These are phyloP conservation scores for Mormyrus proboscirostris DNA, from an alignment of 2,797 vertebrate genomes.

Conservation along the genomic window DNA sequence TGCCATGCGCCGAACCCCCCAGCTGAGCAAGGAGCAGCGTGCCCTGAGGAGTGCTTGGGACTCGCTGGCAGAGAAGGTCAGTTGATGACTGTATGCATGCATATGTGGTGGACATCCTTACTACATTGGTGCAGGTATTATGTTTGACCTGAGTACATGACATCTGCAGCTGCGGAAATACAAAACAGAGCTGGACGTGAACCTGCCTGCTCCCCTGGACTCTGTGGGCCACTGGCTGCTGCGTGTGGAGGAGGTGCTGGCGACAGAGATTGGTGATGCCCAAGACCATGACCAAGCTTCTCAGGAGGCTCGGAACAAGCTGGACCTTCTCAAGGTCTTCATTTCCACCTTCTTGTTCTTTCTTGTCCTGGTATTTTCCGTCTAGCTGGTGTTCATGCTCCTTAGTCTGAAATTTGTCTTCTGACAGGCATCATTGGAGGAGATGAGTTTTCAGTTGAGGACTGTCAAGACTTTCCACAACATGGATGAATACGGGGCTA, in stretches of 20 bases:
- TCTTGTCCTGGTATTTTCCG: background rate
- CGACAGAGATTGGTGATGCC: slow-evolving; percentile 59
- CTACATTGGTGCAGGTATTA: background rate
- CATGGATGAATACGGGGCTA: slow-evolving; percentile 64
- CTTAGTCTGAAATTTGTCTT: background rate
- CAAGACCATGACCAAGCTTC: slow-evolving; percentile 62
- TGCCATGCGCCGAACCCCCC: slow-evolving; percentile 54
- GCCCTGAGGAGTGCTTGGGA: slow-evolving; percentile 68
- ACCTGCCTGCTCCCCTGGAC: slow-evolving; percentile 68
- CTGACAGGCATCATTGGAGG: slow-evolving; percentile 68
- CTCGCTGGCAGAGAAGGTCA: slow-evolving; percentile 65
- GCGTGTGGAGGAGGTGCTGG: slow-evolving; percentile 61
- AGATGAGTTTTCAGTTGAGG: slow-evolving; percentile 64
- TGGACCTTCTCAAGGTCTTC: slow-evolving; percentile 71
- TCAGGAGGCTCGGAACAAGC: slow-evolving; percentile 62
- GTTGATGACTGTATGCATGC: background rate
- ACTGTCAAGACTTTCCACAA: slow-evolving; percentile 76
- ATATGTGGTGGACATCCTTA: background rate
- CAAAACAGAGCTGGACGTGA: slow-evolving; percentile 64
- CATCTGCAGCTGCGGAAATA: slow-evolving; percentile 66
- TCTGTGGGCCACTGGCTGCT: slow-evolving; percentile 72
- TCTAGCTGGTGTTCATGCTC: background rate
- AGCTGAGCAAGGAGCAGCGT: slow-evolving; percentile 57
- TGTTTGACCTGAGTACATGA: background rate
- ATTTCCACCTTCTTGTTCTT: background rate